These are phyloP conservation scores for Chirona hameri DNA, from an alignment of 2,888 invertebrate genomes.

Conservation along the genomic window DNA sequence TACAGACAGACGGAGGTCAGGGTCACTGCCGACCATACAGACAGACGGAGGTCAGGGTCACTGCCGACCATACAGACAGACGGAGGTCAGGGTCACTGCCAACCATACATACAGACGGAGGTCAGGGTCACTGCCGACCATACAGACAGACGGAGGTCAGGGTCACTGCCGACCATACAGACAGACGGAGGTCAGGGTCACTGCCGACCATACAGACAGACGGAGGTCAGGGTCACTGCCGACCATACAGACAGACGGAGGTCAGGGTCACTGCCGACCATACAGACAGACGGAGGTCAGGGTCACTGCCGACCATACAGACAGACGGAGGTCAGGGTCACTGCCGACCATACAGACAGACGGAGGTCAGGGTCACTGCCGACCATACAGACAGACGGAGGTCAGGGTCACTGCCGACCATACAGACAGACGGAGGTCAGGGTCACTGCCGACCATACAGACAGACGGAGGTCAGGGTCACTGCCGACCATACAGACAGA, in stretches of 20 bases:
- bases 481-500: conserved; percentile 31
- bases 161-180: conserved; percentile 35
- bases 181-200: conserved; percentile 27
- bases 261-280: conserved; percentile 37
- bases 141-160: too few species aligned
- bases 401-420: conserved; percentile 37
- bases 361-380: conserved; percentile 36
- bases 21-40: conserved; percentile 35
- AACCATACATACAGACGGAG: background rate
- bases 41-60: conserved; percentile 27
- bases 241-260: background rate
- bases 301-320: conserved; percentile 35
- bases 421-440: too few species aligned
- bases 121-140: conserved; percentile 37
- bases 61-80: conserved; percentile 31
- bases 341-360: conserved; percentile 31
- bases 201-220: conserved; percentile 31
- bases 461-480: conserved; percentile 27
- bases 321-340: conserved; percentile 27
- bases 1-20: too few species aligned
- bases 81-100: conserved; percentile 36
- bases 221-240: conserved; percentile 36
- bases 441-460: conserved; percentile 35
- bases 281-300: too few species aligned
- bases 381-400: background rate